Conservation (phyloP, 2,888 invertebrate species). For the Horisme vitalbata region DNA sequence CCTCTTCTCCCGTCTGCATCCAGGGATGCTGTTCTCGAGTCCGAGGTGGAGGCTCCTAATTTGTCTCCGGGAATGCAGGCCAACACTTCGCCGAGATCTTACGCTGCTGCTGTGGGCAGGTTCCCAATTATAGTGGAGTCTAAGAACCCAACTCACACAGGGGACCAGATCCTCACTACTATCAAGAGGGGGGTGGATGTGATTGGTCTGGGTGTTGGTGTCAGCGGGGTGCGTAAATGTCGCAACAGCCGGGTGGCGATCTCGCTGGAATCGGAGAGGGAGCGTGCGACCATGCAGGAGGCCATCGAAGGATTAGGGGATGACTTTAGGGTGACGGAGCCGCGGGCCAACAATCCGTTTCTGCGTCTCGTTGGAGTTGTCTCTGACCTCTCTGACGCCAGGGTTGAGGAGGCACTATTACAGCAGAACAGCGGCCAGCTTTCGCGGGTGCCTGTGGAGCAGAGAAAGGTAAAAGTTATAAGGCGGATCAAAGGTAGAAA, state of each 20-base stretch:
- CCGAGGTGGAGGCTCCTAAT: too few relatives aligned
- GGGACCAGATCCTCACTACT: too few relatives aligned
- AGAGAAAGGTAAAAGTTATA: background rate
- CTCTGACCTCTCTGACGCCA: background rate
- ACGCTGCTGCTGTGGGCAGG: too few relatives aligned
- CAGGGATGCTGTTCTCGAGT: too few relatives aligned
- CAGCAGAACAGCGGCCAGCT: background rate
- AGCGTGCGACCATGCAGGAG: background rate
- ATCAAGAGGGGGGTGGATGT: slow-evolving; percentile 29
- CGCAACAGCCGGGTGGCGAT: too few relatives aligned
- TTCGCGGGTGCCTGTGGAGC: background rate
- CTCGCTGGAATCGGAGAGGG: too few relatives aligned
- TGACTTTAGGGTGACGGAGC: background rate
- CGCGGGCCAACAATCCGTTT: background rate
- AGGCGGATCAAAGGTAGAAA: background rate
- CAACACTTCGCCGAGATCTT: too few relatives aligned
- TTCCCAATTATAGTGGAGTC: too few relatives aligned
- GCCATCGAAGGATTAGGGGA: background rate
- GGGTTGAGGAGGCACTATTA: background rate
- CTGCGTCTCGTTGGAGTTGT: background rate
- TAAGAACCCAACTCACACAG: too few relatives aligned
- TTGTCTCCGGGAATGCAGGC: too few relatives aligned
- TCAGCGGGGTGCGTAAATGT: background rate
- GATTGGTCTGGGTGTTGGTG: background rate
- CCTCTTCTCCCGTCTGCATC: too few relatives aligned